Percentiles rank a stretch among this genome's conserved stretches.
Evolutionary conservation across 2,797 vertebrate genomes (phyloP).

Genomic region (Oryzias sinensis): DNA sequence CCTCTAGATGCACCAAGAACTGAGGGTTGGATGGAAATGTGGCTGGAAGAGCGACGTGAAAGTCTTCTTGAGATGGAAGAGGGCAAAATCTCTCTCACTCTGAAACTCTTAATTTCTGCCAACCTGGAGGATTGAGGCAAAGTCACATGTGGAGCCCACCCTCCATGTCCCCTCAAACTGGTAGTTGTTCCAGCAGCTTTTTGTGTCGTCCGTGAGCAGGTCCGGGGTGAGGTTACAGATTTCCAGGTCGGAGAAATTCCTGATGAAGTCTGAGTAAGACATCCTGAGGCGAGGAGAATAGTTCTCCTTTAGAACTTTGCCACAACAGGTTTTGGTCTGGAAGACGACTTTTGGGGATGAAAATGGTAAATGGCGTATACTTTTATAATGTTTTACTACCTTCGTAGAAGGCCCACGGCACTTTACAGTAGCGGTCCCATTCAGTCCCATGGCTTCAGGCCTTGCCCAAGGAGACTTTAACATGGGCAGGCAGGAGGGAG

Average conservation of each 20-base stretch:
- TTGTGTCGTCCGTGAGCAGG: conserved; percentile 39
- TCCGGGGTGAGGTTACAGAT: conserved; percentile 82
- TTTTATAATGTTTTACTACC: too few relatives aligned
- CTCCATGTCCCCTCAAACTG: conserved; percentile 78
- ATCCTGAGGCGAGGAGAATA: conserved; percentile 65
- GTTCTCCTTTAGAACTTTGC: conserved; percentile 1
- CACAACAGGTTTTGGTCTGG: not conserved
- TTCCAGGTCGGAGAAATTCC: conserved; percentile 70
- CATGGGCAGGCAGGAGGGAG: too few relatives aligned
- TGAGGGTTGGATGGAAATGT: conserved; percentile 82
- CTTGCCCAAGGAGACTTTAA: too few relatives aligned
- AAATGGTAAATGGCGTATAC: too few relatives aligned
- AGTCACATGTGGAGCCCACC: conserved; percentile 73
- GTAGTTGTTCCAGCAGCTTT: conserved; percentile 63
- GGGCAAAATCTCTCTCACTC: conserved; percentile 21
- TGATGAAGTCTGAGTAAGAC: conserved; percentile 72
- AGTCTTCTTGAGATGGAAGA: not conserved
- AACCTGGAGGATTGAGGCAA: conserved; percentile 72
- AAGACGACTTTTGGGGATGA: too few relatives aligned
- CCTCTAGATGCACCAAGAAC: conserved; percentile 73
- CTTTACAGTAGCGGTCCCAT: too few relatives aligned
- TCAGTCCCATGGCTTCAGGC: too few relatives aligned
- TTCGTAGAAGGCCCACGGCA: too few relatives aligned
- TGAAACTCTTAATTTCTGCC: not conserved
- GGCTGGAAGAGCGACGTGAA: conserved; percentile 52